Conservation (phyloP, 2,113 vertebrate species). For the Neomonachus schauinslandi region DNA sequence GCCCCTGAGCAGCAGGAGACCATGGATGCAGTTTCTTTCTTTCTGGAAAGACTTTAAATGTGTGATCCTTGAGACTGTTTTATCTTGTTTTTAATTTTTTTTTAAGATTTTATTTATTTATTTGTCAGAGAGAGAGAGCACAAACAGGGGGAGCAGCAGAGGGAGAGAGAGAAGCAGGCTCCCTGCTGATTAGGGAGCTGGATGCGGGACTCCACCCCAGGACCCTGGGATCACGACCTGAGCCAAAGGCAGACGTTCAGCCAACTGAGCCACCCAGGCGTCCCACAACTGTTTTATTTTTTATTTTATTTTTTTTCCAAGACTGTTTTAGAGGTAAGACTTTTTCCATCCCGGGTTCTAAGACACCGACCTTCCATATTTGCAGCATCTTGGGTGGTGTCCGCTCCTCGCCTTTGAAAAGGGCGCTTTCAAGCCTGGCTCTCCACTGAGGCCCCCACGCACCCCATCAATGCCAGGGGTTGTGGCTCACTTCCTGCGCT, state of each 20-base stretch:
- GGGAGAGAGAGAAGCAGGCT: too few relatives aligned
- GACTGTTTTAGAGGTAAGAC: neutral
- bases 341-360: neutral
- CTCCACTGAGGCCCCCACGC: neutral
- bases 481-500: neutral
- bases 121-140: neutral
- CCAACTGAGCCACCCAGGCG: too few relatives aligned
- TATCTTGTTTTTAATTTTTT: neutral
- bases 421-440: fast-evolving
- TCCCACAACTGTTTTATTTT: too few relatives aligned
- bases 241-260: neutral
- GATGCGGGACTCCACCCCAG: too few relatives aligned
- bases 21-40: neutral
- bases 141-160: neutral
- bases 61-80: neutral
- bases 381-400: neutral
- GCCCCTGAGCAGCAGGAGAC: neutral
- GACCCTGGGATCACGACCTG: neutral
- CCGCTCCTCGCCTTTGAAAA: neutral
- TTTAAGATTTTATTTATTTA: neutral
- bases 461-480: neutral
- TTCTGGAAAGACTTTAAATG: neutral
- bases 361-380: neutral
- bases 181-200: too few relatives aligned
- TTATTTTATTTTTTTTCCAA: neutral